Conservation (phyloP, 2,797 vertebrate genomes). For the Danio jaintianensis region DNA sequence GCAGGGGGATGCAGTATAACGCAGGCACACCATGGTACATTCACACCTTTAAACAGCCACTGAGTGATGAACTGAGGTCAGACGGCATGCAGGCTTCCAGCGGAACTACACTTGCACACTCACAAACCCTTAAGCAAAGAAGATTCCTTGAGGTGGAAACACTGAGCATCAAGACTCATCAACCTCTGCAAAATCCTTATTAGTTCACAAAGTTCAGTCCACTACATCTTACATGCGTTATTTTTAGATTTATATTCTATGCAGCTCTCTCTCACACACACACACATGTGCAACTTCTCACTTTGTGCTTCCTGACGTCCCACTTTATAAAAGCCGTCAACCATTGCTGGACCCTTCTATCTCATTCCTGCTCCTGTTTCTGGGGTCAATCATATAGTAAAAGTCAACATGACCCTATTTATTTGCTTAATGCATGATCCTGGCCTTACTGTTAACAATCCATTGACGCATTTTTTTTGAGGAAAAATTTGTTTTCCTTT, state of each 20-base stretch:
- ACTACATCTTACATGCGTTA: conserved; percentile 5
- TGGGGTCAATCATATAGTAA: conserved; percentile 1
- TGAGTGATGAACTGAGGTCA: conserved; percentile 25
- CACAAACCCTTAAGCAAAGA: neutral
- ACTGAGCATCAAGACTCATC: neutral
- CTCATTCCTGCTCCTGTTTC: neutral
- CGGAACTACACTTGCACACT: conserved; percentile 4
- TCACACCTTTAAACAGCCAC: conserved; percentile 42
- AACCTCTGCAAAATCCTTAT: neutral
- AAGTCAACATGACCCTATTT: neutral
- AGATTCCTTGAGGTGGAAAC: conserved; percentile 2
- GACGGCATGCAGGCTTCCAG: conserved; percentile 28
- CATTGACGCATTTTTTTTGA: neutral
- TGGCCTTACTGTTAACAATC: neutral
- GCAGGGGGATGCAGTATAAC: conserved; percentile 23
- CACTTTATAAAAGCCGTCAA: neutral
- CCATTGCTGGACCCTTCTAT: neutral
- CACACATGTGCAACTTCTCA: conserved; percentile 5
- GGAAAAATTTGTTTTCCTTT: neutral
- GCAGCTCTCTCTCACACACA: neutral
- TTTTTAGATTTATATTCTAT: neutral
- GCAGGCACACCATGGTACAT: conserved; percentile 51
- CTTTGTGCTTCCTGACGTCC: conserved; percentile 37
- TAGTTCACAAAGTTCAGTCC: neutral
- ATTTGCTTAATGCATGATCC: neutral